Evolutionary conservation across 1,140 invertebrate species (phyloP).

Genomic region (Diorhabda sublineata): DNA sequence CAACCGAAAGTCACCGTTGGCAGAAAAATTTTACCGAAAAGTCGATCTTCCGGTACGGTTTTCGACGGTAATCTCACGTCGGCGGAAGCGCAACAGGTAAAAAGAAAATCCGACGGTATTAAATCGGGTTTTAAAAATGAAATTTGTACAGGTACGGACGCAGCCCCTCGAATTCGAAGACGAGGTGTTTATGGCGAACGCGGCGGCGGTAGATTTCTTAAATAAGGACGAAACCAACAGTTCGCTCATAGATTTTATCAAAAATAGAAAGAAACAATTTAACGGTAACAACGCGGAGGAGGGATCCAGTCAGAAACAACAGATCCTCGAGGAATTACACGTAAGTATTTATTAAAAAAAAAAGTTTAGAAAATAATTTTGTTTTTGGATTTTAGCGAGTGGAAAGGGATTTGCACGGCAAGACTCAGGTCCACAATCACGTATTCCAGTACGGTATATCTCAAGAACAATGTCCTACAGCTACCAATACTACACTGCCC

Average conservation of each 20-base stretch:
- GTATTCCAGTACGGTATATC: slow-evolving; percentile 45
- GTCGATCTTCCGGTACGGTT: slow-evolving; percentile 48
- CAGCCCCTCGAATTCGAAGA: slow-evolving; percentile 48
- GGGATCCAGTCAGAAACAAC: slow-evolving; percentile 68
- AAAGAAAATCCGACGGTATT: background rate
- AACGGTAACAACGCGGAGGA: slow-evolving; percentile 54
- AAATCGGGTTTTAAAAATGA: background rate
- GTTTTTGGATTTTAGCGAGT: slow-evolving; percentile 53
- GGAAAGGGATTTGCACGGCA: slow-evolving; percentile 68
- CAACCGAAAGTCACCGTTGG: slow-evolving; percentile 20
- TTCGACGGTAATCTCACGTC: slow-evolving; percentile 48
- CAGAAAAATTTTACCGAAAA: slow-evolving; percentile 54
- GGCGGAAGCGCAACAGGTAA: slow-evolving; percentile 53
- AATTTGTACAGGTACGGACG: slow-evolving; percentile 46
- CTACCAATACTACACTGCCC: slow-evolving; percentile 26
- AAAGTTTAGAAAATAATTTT: background rate
- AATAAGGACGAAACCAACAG: slow-evolving; percentile 44
- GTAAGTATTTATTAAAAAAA: slow-evolving; percentile 42
- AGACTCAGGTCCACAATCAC: slow-evolving; percentile 46
- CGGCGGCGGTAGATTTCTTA: slow-evolving; percentile 41
- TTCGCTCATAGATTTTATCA: slow-evolving; percentile 45
- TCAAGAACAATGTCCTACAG: slow-evolving; percentile 40
- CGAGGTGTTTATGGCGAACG: slow-evolving; percentile 37
- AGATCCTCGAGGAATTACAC: slow-evolving; percentile 74
- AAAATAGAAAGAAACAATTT: slow-evolving; percentile 41